Evolutionary conservation across 2,888 invertebrate genomes (phyloP).

Genomic region (Chloroclystis v-ata): DNA sequence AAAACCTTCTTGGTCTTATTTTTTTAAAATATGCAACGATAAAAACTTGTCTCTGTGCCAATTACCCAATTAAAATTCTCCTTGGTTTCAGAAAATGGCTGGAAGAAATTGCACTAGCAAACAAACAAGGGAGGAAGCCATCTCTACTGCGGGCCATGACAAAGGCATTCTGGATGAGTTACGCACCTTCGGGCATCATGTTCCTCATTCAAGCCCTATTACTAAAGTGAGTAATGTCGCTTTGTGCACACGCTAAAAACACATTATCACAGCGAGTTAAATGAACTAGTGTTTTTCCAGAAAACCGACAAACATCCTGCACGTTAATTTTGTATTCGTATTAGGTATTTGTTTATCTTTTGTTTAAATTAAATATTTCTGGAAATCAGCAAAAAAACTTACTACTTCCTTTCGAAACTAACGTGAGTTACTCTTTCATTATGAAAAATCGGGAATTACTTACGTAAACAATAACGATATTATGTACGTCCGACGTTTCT

Average conservation of each 20-base stretch:
- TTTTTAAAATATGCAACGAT: too few species aligned
- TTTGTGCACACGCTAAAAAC: slow-evolving; percentile 32
- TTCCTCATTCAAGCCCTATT: slow-evolving; percentile 77
- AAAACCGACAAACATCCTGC: slow-evolving; percentile 3
- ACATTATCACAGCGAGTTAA: slow-evolving; percentile 26
- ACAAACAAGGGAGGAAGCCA: slow-evolving; percentile 77
- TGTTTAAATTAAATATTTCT: too few species aligned
- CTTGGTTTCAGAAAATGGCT: slow-evolving; percentile 81
- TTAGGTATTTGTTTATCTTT: too few species aligned
- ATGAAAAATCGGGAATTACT: too few species aligned
- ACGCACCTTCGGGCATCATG: slow-evolving; percentile 81
- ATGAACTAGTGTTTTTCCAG: slow-evolving; percentile 1
- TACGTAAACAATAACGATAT: too few species aligned
- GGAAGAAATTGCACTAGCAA: slow-evolving; percentile 78
- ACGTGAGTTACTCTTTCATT: too few species aligned
- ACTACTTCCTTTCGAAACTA: too few species aligned
- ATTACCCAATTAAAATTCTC: too few species aligned
- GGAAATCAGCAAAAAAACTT: too few species aligned
- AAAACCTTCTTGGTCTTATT: too few species aligned
- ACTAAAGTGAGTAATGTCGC: slow-evolving; percentile 60
- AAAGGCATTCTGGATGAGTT: slow-evolving; percentile 83
- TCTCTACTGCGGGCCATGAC: slow-evolving; percentile 81
- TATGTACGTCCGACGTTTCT: too few species aligned
- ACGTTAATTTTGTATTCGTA: neutral
- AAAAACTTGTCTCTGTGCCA: too few species aligned